These are phyloP conservation scores for Crotalus horridus DNA, from an alignment of 2,113 vertebrate genomes.

Conservation along the genomic window DNA sequence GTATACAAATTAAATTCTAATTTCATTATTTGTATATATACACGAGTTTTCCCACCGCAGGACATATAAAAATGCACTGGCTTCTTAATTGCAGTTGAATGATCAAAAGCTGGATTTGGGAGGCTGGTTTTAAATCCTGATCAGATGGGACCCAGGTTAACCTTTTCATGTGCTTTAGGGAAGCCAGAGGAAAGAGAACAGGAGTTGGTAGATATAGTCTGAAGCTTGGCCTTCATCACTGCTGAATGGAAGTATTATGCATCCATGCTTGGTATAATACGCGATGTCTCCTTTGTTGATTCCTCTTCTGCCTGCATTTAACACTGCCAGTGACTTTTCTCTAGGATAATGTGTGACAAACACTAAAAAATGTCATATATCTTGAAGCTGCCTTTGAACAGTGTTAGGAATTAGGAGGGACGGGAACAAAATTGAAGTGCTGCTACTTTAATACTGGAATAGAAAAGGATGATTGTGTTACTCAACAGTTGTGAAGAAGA, in stretches of 20 bases:
- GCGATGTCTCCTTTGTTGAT: neutral
- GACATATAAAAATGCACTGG: neutral
- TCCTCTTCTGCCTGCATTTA: neutral
- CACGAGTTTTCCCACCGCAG: neutral
- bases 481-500: neutral
- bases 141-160: neutral
- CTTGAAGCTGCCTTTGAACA: neutral
- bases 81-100: neutral
- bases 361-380: neutral
- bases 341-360: neutral
- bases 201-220: neutral
- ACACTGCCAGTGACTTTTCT: neutral
- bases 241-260: neutral
- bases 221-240: neutral
- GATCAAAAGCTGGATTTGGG: neutral
- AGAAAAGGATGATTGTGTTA: neutral
- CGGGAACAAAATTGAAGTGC: neutral
- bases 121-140: neutral
- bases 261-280: neutral
- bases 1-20: slow-evolving; percentile 24
- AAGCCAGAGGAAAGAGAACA: too few species aligned
- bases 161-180: neutral
- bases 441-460: neutral
- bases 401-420: neutral
- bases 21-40: neutral